Evolutionary conservation across 2,888 invertebrate genomes (phyloP), one percentile per base, ranked within the genome.

Genomic region (Sinotaia quadrata): DNA sequence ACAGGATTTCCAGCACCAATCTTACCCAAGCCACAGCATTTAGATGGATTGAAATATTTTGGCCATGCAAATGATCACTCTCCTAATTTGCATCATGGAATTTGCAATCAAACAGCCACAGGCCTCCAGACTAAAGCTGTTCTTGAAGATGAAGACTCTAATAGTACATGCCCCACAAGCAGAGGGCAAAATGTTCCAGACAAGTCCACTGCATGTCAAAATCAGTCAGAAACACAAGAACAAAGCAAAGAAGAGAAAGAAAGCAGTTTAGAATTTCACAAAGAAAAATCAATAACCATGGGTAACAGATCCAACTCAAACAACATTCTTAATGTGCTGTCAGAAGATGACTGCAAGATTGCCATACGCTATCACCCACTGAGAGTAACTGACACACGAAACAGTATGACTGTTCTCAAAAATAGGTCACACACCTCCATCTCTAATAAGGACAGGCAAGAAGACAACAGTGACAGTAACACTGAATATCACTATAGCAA

Each of bases 301-400:
- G 24, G 34, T 5, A 51, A 56, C 24, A 52, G 65, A 24, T 83
- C 81, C 47, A 74, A 67, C 51, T 81, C 81, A 33, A 83, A 83
- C 62, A 69, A 68, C 65, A 77, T 81, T 67, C 63, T 83, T 5
- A 81, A 81, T 70, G 77, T 81, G 1, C 77, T 81, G 18, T 78
- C 83, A 12, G 80, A 81, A n/a, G 83, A 83, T 63, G 83, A 83
- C 70, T 83, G 83, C 66, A 81, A 80, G 68, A 68, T 79, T 44
- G 69, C 74, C 15, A 74, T 76, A 63, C 67, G 78, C 33, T 78
- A 79, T 61, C 68, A 75, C 2, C 75, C 73, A 29, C 49, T 56
- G 18, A 36, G 68, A 51, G 69, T 72, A 21, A 36, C 62, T 15
- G 56, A 49, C 62, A 60, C 34, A 8, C 49, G 58, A 29, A 36